phyloP scores from a whole-genome alignment of 2,113 vertebrate species.

The Sciurus niger region DNA sequence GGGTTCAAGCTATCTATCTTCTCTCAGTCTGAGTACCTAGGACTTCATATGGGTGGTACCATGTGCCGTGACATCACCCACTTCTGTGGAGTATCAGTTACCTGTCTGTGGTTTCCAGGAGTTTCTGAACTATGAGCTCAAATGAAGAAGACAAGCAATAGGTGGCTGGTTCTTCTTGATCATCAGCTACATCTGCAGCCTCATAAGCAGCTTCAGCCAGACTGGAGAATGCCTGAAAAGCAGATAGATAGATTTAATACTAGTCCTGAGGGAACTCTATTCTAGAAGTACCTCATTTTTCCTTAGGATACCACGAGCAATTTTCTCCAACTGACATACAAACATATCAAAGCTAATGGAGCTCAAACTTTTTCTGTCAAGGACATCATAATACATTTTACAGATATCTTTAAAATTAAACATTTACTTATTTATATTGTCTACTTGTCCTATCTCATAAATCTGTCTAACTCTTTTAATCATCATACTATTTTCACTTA shows the following conservation, averaged over 20 bases:
- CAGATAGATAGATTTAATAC: background rate
- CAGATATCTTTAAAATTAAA: background rate
- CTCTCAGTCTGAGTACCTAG: background rate
- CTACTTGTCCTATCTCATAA: background rate
- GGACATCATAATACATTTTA: conserved; percentile 12
- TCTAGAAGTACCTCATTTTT: background rate
- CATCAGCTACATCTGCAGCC: conserved; percentile 97
- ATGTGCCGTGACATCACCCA: fast-evolving
- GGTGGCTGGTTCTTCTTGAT: conserved; percentile 97
- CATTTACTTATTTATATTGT: background rate
- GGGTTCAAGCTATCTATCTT: background rate
- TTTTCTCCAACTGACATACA: background rate
- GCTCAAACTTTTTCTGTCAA: background rate
- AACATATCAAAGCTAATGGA: background rate
- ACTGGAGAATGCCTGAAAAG: conserved; percentile 96
- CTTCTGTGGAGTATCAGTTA: conserved; percentile 64
- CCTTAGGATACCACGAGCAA: background rate
- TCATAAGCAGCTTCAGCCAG: conserved; percentile 98
- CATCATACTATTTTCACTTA: conserved; percentile 2
- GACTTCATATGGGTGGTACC: background rate
- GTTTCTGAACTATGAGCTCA: conserved; percentile 99
- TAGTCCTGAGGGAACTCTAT: background rate
- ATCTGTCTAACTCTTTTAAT: background rate
- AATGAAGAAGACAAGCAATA: conserved; percentile 98
- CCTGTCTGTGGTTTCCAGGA: conserved; percentile 98